phyloP scores from a whole-genome alignment of 2,888 invertebrate genomes.

The Exocentrus adspersus region DNA sequence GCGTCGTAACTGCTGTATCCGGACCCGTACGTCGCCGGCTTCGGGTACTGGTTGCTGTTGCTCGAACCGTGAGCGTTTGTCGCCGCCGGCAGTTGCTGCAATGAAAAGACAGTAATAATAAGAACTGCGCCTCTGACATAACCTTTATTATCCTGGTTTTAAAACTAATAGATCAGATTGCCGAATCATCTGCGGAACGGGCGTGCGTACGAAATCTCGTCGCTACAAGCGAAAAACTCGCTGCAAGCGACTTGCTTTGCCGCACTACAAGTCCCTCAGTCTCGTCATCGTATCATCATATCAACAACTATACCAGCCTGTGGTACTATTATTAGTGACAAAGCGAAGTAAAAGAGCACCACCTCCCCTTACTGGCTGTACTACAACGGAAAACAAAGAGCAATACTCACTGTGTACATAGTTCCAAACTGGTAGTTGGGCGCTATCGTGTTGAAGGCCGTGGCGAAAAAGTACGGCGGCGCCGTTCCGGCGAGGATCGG shows the following conservation, averaged over 20 bases:
- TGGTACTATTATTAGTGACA: neutral
- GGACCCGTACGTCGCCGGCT: slow-evolving; percentile 67
- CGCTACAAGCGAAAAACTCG: slow-evolving; percentile 45
- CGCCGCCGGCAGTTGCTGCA: slow-evolving; percentile 77
- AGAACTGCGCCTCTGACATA: too few relatives aligned
- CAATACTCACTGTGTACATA: slow-evolving; percentile 72
- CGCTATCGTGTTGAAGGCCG: slow-evolving; percentile 73
- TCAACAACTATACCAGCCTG: too few relatives aligned
- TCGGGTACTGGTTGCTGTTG: slow-evolving; percentile 76
- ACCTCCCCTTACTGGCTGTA: neutral
- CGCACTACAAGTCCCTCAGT: slow-evolving; percentile 42
- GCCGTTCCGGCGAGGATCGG: slow-evolving; percentile 71
- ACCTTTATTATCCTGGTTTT: too few relatives aligned
- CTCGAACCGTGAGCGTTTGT: slow-evolving; percentile 77
- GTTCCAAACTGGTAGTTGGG: slow-evolving; percentile 78
- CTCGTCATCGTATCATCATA: slow-evolving; percentile 54
- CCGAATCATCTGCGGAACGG: slow-evolving; percentile 28
- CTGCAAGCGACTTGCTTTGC: slow-evolving; percentile 18
- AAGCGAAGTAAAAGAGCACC: slow-evolving; percentile 26
- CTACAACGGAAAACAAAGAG: slow-evolving; percentile 8
- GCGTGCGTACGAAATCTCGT: neutral
- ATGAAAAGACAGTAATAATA: neutral
- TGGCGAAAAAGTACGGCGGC: slow-evolving; percentile 80
- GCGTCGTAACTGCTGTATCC: slow-evolving; percentile 76
- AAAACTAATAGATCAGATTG: slow-evolving; percentile 24